These are phyloP conservation scores for Orestias chungarensis DNA, from an alignment of 2,797 vertebrate genomes.

Conservation along the genomic window DNA sequence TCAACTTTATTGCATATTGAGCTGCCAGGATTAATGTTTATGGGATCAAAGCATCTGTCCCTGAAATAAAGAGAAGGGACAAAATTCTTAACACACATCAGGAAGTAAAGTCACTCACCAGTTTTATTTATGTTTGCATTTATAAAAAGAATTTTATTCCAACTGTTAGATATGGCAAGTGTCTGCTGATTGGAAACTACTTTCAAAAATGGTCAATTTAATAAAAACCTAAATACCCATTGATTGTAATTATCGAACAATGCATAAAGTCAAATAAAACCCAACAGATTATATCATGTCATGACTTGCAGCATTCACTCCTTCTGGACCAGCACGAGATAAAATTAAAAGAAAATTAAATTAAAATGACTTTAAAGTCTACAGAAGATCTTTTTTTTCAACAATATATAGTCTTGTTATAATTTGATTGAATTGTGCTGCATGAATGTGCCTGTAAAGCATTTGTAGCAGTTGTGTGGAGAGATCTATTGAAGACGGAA, in stretches of 20 bases:
- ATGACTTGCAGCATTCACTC: no score
- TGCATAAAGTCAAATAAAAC: no score
- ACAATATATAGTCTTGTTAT: neutral
- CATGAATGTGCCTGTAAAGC: neutral
- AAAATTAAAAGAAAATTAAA: neutral
- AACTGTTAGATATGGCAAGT: slow-evolving; percentile 22
- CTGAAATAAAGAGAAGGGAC: slow-evolving; percentile 10
- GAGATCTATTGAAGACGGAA: no score
- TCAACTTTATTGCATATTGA: slow-evolving; percentile 51
- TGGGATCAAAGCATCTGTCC: slow-evolving; percentile 65
- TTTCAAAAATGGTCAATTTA: no score
- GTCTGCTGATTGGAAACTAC: slow-evolving; percentile 31
- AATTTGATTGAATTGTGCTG: neutral
- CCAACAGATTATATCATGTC: no score
- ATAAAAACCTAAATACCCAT: no score
- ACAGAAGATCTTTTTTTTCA: neutral
- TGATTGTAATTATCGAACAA: no score
- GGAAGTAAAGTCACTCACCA: slow-evolving; percentile 5
- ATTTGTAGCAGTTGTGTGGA: neutral
- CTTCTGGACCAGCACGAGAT: no score
- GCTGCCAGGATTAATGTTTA: slow-evolving; percentile 49
- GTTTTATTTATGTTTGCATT: slow-evolving; percentile 29
- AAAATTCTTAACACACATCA: neutral
- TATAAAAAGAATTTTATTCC: slow-evolving; percentile 9
- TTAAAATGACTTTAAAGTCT: neutral